Evolutionary conservation across 2,888 invertebrate species (phyloP).

Genomic region (Sminthurides aquaticus): DNA sequence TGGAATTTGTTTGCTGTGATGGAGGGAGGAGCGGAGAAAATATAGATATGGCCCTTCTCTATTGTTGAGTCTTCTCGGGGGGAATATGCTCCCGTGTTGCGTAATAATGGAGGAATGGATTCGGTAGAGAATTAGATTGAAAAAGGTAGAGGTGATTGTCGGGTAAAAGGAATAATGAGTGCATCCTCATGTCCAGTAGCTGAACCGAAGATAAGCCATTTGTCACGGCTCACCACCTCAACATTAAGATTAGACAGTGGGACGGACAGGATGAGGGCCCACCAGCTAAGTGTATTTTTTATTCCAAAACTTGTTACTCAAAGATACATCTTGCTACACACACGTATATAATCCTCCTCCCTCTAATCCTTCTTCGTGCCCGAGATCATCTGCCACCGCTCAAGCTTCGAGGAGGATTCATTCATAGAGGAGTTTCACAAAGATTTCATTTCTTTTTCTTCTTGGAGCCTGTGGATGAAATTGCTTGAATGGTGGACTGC

Average conservation of each 20-base stretch:
- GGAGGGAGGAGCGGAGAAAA: too few relatives aligned
- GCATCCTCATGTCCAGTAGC: slow-evolving; percentile 36
- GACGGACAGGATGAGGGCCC: slow-evolving; percentile 14
- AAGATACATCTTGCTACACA: too few relatives aligned
- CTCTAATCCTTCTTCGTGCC: too few relatives aligned
- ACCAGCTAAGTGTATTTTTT: slow-evolving; percentile 24
- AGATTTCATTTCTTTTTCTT: too few relatives aligned
- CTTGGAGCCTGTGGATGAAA: too few relatives aligned
- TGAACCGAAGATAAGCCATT: slow-evolving; percentile 42
- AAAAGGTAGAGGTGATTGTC: background rate
- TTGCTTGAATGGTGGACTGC: too few relatives aligned
- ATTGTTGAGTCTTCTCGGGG: background rate
- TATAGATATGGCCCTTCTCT: background rate
- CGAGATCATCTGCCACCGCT: too few relatives aligned
- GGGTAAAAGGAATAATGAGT: slow-evolving; percentile 13
- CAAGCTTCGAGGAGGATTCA: too few relatives aligned
- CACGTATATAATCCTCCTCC: background rate
- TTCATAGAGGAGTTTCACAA: too few relatives aligned
- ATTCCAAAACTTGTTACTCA: background rate
- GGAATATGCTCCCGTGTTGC: background rate
- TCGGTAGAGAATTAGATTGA: slow-evolving; percentile 3
- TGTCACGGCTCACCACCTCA: slow-evolving; percentile 42
- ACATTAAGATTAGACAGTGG: slow-evolving; percentile 20
- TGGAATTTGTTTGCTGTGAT: background rate
- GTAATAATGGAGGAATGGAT: background rate